Evolutionary conservation across 2,888 invertebrate species (phyloP), one percentile per base, ranked within the genome.

Genomic region (Protophormia terraenovae): DNA sequence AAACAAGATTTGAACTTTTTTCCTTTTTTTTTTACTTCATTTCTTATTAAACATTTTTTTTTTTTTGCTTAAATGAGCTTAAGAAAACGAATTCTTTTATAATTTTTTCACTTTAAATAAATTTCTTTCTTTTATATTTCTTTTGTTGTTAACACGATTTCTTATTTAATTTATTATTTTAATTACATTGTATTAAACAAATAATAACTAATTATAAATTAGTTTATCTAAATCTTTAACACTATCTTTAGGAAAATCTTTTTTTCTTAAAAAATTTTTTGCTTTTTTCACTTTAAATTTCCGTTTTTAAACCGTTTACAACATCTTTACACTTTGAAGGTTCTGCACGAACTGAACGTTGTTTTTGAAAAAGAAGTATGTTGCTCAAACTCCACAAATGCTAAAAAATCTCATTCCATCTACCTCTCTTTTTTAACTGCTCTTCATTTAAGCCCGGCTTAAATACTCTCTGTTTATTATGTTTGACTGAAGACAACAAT

Each of bases 1-100:
- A 87, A 71, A 81, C 83, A 69, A 86, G 86, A 86, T 86, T 83
- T 86, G 73, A 85, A 73, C 60, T 75, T 81, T 82, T 87, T 81
- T 69, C 24, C 38, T 29, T 38, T 50, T 78, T n/a, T n/a, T 38
- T 50, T 55, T 6, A 53, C 7, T 67, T 58, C 24, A 41, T 83
- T 67, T 66, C 41, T 69, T 67, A 29, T 69, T 67, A 60, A 69
- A 47, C 6, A 16, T 53, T 14, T 45, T 64, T 73, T 27, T 8
- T n/a, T 2, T 73, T 72, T 50, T 35, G 7, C 10, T 32, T 16
- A 47, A 77, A n/a, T 47, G 47, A 77, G 47, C 53, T 62, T 62
- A 19, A 75, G 29, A 24, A 24, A 73, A 6, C 1, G 16, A 58
- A 64, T 45, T 81, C 5, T 64, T 62, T 69, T 32, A 24, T 24